phyloP scores from a whole-genome alignment of 2,113 vertebrate species.

The Melospiza melodia region DNA sequence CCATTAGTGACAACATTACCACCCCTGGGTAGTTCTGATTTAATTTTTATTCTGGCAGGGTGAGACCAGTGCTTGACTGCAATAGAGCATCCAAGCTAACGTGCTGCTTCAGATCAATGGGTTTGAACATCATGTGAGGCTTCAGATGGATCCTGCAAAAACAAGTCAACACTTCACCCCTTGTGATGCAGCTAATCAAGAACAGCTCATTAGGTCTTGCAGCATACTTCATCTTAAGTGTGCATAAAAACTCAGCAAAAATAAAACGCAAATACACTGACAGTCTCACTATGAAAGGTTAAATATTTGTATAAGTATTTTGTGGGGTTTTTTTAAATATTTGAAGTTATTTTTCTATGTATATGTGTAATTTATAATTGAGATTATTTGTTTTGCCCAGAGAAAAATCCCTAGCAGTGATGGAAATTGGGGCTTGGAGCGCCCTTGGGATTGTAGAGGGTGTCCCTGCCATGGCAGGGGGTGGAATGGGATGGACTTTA shows the following conservation, averaged over 20 bases:
- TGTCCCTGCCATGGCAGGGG: not conserved
- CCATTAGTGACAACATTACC: not conserved
- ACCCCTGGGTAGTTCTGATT: not conserved
- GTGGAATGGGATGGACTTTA: fast-evolving
- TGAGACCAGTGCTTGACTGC: not conserved
- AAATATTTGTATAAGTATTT: not conserved
- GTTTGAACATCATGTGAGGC: not conserved
- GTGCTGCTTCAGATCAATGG: not conserved
- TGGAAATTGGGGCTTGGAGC: not conserved
- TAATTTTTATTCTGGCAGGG: not conserved
- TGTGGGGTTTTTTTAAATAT: not conserved
- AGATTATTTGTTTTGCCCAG: not conserved
- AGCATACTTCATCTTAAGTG: not conserved
- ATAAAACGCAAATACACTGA: not conserved
- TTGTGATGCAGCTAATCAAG: not conserved
- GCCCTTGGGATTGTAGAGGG: fast-evolving
- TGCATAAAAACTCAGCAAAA: not conserved
- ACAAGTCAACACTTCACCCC: not conserved
- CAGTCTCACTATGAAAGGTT: not conserved
- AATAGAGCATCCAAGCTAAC: not conserved
- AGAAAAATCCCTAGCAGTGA: not conserved
- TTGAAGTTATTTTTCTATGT: not conserved
- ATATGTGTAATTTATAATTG: not conserved
- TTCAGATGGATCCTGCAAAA: not conserved
- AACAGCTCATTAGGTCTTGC: not conserved